Evolutionary conservation across 2,113 vertebrate species (phyloP).

Genomic region (Agapornis roseicollis): DNA sequence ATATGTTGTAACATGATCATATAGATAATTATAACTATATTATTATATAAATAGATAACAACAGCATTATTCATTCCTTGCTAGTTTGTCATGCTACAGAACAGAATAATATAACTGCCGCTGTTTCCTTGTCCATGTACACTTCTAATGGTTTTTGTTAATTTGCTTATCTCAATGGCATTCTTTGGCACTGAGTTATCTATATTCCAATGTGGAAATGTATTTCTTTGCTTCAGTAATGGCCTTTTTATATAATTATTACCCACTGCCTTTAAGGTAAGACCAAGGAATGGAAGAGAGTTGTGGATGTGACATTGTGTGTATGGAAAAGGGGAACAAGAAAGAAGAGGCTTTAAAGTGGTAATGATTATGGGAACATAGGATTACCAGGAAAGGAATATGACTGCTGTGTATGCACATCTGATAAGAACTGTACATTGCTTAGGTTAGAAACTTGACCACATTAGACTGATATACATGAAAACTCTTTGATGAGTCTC

Average conservation of each 20-base stretch:
- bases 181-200: background rate
- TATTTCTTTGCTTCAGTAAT: conserved; percentile 1
- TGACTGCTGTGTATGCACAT: background rate
- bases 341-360: background rate
- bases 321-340: background rate
- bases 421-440: background rate
- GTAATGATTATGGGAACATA: background rate
- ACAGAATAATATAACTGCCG: background rate
- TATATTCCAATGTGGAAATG: background rate
- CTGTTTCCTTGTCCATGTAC: background rate
- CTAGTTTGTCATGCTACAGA: background rate
- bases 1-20: background rate
- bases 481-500: background rate
- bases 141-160: background rate
- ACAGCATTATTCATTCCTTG: background rate
- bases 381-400: background rate
- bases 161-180: background rate
- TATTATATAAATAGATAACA: background rate
- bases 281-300: background rate
- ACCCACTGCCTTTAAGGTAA: background rate
- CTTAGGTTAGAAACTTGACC: background rate
- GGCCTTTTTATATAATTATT: background rate
- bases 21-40: background rate
- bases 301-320: background rate
- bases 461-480: background rate